Percentiles rank a stretch among this genome's conserved stretches.
phyloP scores from a whole-genome alignment of 2,888 invertebrate species.

The Lasioglossum vierecki region DNA sequence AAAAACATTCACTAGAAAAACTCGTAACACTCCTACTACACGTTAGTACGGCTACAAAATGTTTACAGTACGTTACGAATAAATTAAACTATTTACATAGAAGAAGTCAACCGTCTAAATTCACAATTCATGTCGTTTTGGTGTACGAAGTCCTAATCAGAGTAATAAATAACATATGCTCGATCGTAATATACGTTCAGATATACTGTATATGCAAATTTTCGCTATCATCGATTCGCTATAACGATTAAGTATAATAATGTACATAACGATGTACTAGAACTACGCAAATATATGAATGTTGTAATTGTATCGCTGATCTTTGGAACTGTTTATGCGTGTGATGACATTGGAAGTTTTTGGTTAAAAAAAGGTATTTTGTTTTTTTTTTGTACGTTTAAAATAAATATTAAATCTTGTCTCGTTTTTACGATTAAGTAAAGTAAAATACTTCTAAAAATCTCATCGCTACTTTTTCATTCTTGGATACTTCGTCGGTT shows the following conservation, averaged over 20 bases:
- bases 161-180: slow-evolving; percentile 33
- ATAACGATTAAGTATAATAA: slow-evolving; percentile 35
- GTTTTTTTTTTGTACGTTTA: slow-evolving; percentile 19
- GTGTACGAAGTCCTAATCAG: slow-evolving; percentile 31
- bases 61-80: slow-evolving; percentile 33
- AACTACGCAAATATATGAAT: slow-evolving; percentile 39
- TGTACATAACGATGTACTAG: slow-evolving; percentile 55
- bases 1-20: slow-evolving; percentile 62
- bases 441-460: slow-evolving; percentile 8
- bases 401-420: slow-evolving; percentile 38
- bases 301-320: slow-evolving; percentile 33
- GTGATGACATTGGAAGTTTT: slow-evolving; percentile 4
- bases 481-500: background rate
- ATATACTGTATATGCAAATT: slow-evolving; percentile 16
- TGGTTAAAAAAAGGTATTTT: slow-evolving; percentile 6
- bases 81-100: slow-evolving; percentile 56
- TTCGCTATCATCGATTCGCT: background rate
- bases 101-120: slow-evolving; percentile 39
- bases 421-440: slow-evolving; percentile 1
- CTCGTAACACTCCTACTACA: slow-evolving; percentile 40
- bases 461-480: slow-evolving; percentile 3
- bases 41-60: slow-evolving; percentile 50
- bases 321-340: slow-evolving; percentile 11
- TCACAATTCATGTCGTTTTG: slow-evolving; percentile 25
- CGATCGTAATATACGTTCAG: slow-evolving; percentile 3